A percentile compares a stretch with the other conserved stretches of the same genome.
phyloP scores from a whole-genome alignment of 2,888 invertebrate species.

The Drosophila buzzatii region DNA sequence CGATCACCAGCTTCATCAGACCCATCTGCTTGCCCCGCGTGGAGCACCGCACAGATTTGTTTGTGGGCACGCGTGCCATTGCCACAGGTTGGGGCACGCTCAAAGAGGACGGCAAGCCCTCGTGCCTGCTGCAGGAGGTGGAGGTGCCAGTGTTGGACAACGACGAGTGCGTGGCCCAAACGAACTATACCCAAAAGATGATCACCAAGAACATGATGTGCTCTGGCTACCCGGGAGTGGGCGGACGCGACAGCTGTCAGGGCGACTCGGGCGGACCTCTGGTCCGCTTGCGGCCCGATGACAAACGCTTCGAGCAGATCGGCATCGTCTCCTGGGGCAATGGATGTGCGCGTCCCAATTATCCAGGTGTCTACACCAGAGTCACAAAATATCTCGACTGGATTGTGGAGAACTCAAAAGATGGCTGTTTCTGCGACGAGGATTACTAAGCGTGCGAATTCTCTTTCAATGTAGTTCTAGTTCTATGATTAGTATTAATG shows the following conservation, averaged over 20 bases:
- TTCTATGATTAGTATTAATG: conserved; percentile 48
- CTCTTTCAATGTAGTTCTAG: conserved; percentile 51
- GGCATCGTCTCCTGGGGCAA: conserved; percentile 96
- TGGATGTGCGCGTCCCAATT: conserved; percentile 93
- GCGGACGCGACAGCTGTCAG: conserved; percentile 82
- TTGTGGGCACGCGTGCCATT: conserved; percentile 90
- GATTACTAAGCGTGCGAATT: conserved; percentile 58
- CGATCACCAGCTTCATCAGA: conserved; percentile 91
- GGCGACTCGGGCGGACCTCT: conserved; percentile 89
- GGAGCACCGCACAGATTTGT: conserved; percentile 89
- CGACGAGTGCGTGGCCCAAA: conserved; percentile 89
- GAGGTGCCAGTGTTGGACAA: conserved; percentile 89
- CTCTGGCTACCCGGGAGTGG: conserved; percentile 83
- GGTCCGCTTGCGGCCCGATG: conserved; percentile 89
- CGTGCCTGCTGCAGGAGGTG: conserved; percentile 93
- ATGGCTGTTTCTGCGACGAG: conserved; percentile 93
- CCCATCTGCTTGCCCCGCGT: conserved; percentile 93
- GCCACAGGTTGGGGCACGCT: conserved; percentile 96
- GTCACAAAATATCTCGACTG: conserved; percentile 93
- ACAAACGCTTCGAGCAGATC: conserved; percentile 92
- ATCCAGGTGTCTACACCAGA: conserved; percentile 94
- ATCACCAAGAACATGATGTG: conserved; percentile 93
- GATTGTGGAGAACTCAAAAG: conserved; percentile 91
- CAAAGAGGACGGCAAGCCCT: conserved; percentile 93
- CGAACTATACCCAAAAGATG: conserved; percentile 93